phyloP scores from a whole-genome alignment of 2,888 invertebrate species.

The Caenorhabditis sulstoni region DNA sequence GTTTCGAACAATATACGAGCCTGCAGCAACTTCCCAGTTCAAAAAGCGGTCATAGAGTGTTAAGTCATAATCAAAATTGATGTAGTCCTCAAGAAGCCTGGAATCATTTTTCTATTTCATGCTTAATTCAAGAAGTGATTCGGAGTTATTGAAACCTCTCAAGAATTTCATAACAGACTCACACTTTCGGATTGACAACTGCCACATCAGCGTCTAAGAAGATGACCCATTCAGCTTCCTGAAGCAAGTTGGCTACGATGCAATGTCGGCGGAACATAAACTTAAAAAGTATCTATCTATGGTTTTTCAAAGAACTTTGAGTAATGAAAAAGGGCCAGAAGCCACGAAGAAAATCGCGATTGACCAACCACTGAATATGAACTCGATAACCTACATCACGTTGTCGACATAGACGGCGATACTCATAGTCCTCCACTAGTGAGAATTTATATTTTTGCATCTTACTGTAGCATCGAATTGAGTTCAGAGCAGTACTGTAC shows the following conservation, averaged over 20 bases:
- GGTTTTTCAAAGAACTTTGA: too few species aligned
- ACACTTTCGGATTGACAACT: constrained; percentile 62
- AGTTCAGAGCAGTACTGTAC: constrained; percentile 46
- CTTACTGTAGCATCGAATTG: constrained; percentile 53
- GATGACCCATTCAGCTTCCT: constrained; percentile 63
- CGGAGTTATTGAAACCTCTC: too few species aligned
- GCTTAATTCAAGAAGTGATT: too few species aligned
- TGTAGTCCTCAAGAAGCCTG: constrained; percentile 61
- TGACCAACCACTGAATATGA: too few species aligned
- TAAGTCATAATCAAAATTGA: constrained; percentile 50
- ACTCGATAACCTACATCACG: constrained; percentile 55
- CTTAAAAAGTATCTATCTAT: too few species aligned
- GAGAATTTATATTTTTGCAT: constrained; percentile 50
- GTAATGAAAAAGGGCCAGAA: too few species aligned
- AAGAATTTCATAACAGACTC: too few species aligned
- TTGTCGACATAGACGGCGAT: constrained; percentile 34
- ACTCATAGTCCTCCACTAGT: constrained; percentile 46
- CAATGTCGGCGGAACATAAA: constrained; percentile 78
- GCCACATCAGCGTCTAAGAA: constrained; percentile 68
- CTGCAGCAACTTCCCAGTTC: constrained; percentile 66
- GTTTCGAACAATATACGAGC: constrained; percentile 64
- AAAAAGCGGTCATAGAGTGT: constrained; percentile 68
- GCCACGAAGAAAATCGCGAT: too few species aligned
- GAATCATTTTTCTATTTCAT: background rate
- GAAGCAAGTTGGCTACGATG: constrained; percentile 56